Evolutionary conservation across 2,797 vertebrate species (phyloP).

Genomic region (Gallirallus australis): DNA sequence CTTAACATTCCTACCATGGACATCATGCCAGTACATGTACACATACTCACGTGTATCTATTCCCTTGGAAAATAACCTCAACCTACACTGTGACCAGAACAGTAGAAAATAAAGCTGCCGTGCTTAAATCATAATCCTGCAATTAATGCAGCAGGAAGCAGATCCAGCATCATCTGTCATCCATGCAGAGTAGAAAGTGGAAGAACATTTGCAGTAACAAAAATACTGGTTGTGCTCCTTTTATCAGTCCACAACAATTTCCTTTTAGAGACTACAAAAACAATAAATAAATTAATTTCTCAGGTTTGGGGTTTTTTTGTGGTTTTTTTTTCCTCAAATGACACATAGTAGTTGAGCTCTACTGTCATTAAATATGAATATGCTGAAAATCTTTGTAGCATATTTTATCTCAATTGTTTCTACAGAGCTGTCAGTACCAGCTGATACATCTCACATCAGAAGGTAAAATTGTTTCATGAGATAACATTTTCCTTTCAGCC

Average conservation of each 20-base stretch:
- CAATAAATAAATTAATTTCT: not conserved
- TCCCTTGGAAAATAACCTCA: not conserved
- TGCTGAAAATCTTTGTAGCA: not conserved
- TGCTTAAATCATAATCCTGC: not conserved
- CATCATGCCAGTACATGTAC: not conserved
- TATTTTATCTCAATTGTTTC: not conserved
- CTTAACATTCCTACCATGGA: not conserved
- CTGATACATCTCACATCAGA: conserved; percentile 19
- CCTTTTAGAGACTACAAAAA: not conserved
- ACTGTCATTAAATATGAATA: not conserved
- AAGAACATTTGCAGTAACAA: not conserved
- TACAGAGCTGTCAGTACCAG: not conserved
- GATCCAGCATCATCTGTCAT: conserved; percentile 6
- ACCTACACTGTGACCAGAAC: not conserved
- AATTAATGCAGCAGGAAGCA: conserved; percentile 15
- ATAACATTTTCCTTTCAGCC: conserved; percentile 12
- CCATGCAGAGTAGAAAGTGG: not conserved
- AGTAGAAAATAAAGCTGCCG: not conserved
- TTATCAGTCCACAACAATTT: not conserved
- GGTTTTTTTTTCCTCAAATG: not conserved
- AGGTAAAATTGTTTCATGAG: conserved; percentile 29
- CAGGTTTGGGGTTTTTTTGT: not conserved
- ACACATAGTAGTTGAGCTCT: not conserved
- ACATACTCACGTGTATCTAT: not conserved
- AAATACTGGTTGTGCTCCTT: not conserved